Conservation (phyloP, 2,888 invertebrate species). For the Furcula furcula region DNA sequence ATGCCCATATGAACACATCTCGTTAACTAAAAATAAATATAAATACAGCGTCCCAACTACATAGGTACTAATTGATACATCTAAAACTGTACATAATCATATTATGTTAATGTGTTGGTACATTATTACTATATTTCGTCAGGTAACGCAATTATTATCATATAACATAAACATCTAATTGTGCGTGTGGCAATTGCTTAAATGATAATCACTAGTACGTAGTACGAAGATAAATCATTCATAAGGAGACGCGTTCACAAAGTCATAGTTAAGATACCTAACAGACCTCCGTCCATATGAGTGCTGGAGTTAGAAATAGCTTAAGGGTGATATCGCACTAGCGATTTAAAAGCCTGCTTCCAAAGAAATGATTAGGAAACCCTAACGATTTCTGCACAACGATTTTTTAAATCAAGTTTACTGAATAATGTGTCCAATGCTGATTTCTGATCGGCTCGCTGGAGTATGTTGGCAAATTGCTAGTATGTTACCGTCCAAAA, state of each 20-base stretch:
- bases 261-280: no score
- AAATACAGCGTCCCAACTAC: constrained; percentile 25
- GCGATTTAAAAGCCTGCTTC: no score
- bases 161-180: constrained; percentile 23
- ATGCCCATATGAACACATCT: constrained; percentile 56
- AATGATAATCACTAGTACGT: constrained; percentile 21
- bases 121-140: constrained; percentile 33
- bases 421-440: no score
- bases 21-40: constrained; percentile 45
- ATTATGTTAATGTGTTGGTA: constrained; percentile 27
- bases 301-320: no score
- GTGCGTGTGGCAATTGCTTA: constrained; percentile 30
- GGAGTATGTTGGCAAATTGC: no score
- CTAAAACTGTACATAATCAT: constrained; percentile 30
- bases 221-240: background rate
- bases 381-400: no score
- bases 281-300: no score
- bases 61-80: constrained; percentile 16
- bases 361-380: no score
- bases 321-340: no score
- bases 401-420: no score
- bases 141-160: constrained; percentile 34
- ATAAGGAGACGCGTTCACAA: constrained; percentile 1
- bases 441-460: no score
- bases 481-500: no score